Evolutionary conservation across 2,113 vertebrate genomes (phyloP).

Genomic region (Morone chrysops): DNA sequence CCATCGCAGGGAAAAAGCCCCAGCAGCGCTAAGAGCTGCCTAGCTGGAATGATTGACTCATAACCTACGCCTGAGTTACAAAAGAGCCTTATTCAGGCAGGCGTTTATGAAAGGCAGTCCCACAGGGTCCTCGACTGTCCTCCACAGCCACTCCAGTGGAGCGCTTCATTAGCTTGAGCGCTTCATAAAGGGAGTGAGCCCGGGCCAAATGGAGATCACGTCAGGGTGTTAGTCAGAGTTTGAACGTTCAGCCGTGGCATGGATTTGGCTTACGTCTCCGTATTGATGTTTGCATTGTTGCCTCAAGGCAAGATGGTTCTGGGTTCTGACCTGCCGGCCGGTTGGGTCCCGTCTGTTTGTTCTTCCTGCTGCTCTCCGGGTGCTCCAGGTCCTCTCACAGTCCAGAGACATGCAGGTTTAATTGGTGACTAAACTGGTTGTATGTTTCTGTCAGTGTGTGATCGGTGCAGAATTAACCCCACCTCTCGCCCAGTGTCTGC

Average conservation of each 20-base stretch:
- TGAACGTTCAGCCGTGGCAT: not conserved
- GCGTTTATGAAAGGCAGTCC: conserved; percentile 66
- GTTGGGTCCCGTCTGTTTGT: not conserved
- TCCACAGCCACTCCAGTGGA: conserved; percentile 57
- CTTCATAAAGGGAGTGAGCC: conserved; percentile 19
- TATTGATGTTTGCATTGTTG: not conserved
- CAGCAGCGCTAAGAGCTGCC: conserved; percentile 23
- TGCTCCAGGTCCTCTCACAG: not conserved
- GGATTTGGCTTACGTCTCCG: not conserved
- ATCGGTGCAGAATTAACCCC: not conserved
- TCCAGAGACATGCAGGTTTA: not conserved
- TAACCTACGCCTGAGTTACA: conserved; percentile 54
- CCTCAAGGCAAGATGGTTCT: too few species aligned
- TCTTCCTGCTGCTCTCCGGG: not conserved
- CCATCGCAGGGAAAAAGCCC: conserved; percentile 1
- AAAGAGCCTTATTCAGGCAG: conserved; percentile 54
- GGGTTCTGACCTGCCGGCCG: not conserved
- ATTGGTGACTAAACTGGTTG: not conserved
- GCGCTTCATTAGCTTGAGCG: conserved; percentile 42
- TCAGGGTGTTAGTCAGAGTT: conserved; percentile 19
- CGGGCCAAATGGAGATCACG: not conserved
- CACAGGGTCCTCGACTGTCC: conserved; percentile 54
- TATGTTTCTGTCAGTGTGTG: not conserved
- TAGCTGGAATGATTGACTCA: conserved; percentile 45
- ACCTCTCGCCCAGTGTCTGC: not conserved